A percentile compares a stretch with the other conserved stretches of the same genome.
These are phyloP conservation scores for Eristalis pertinax DNA, from an alignment of 2,888 invertebrate species.

Conservation along the genomic window DNA sequence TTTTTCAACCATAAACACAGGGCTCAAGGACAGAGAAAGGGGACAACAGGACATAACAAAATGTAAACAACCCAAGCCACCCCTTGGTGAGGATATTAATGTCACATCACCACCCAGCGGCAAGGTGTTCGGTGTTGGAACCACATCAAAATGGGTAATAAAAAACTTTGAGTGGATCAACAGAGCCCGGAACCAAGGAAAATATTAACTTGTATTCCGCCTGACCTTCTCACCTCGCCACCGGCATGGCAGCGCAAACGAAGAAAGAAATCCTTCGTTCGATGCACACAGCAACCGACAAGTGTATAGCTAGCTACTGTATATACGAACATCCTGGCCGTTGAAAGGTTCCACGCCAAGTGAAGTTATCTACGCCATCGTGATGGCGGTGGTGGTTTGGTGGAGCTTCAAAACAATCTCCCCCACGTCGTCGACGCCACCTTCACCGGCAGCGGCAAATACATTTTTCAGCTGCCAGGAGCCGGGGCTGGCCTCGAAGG, in stretches of 20 bases:
- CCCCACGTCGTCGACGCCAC: neutral
- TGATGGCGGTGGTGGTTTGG: neutral
- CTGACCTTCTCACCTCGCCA: slow-evolving; percentile 53
- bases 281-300: neutral
- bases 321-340: slow-evolving; percentile 20
- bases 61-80: neutral
- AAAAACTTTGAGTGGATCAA: slow-evolving; percentile 57
- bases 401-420: slow-evolving; percentile 36
- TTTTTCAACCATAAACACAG: slow-evolving; percentile 50
- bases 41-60: neutral
- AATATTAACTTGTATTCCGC: slow-evolving; percentile 68
- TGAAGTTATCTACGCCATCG: slow-evolving; percentile 60
- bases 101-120: slow-evolving; percentile 43
- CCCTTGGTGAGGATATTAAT: slow-evolving; percentile 20
- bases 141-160: slow-evolving; percentile 56
- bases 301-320: neutral
- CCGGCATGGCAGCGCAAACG: neutral
- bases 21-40: slow-evolving; percentile 17
- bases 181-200: slow-evolving; percentile 59
- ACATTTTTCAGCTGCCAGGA: slow-evolving; percentile 37
- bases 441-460: slow-evolving; percentile 26
- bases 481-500: neutral
- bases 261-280: slow-evolving; percentile 22
- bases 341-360: slow-evolving; percentile 64
- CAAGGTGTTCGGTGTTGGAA: slow-evolving; percentile 59